Base-by-base conservation (phyloP, 30 jellyfish, hydroid and myxozoan species). In the Hydra vulgaris region DNA sequence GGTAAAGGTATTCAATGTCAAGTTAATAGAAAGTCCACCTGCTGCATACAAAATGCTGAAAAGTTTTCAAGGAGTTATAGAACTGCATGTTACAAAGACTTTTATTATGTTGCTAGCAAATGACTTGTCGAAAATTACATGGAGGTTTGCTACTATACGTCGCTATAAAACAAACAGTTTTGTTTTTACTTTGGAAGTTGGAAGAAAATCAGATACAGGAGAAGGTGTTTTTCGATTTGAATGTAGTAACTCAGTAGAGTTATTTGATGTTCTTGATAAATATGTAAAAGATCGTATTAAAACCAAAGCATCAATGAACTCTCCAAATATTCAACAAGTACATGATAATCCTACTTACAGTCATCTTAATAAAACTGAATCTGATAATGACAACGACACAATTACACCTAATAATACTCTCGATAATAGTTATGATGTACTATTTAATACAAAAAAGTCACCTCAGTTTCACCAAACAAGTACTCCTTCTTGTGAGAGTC, bases 191-290 rank as follows among this genome's bases (percentile, higher is more conserved):
- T 72, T 90, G 18, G 97, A 90, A 40, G 97, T 90, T 15, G 97
- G 97, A 7, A 85, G 95, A 25, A 90, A 90, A 72, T 95, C 97
- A 5, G 85, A 89, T 25, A 84, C 97, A 17, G 97, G 97, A 8
- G 96, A 86, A 54, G 97, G 97, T 0, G n/a, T n/a, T n/a, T n/a
- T n/a, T n/a, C n/a, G n/a, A n/a, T n/a, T n/a, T n/a, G n/a, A n/a
- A n/a, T n/a, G 83, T 25, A n/a, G 86, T 90, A 87, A 86, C 23
- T 86, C 93, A 16, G 85, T 81, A 26, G 93, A 90, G 12, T 86
- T 90, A 16, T 90, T 85, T 76, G 97, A 86, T 68, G 27, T 70
- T 70, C 77, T 90, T 53, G 96, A 83, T 23, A 86, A 73, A 15
- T 80, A 95, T 0, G 91, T 90, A 25, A 79, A 85, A 18, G 81